Percentiles rank a stretch among this genome's conserved stretches.
Evolutionary conservation across 2,888 invertebrate genomes (phyloP).

Genomic region (Drosophila stalkeri): DNA sequence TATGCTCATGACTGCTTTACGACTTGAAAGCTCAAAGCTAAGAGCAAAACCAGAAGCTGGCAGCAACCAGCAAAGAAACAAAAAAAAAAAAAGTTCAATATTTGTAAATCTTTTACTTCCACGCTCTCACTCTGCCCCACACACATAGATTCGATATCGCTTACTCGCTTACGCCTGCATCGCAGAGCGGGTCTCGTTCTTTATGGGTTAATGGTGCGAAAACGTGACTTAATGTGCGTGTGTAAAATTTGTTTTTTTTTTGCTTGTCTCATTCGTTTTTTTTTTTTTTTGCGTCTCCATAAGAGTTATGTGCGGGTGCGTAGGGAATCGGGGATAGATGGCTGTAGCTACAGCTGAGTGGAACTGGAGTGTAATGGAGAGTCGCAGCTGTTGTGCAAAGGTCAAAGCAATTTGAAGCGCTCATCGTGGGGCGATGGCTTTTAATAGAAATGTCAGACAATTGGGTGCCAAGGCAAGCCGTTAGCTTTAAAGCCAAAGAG

Average conservation of each 20-base stretch:
- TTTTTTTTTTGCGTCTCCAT: constrained; percentile 31
- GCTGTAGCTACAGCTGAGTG: constrained; percentile 3
- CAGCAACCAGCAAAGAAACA: constrained; percentile 58
- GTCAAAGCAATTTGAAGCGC: constrained; percentile 80
- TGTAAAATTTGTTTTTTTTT: constrained; percentile 65
- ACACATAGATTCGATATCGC: constrained; percentile 17
- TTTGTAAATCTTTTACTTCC: constrained; percentile 75
- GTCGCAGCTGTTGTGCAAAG: constrained; percentile 78
- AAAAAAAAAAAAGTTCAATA: constrained; percentile 79
- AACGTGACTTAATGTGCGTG: constrained; percentile 84
- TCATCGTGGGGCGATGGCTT: constrained; percentile 60
- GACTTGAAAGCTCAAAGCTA: constrained; percentile 71
- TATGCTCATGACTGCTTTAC: constrained; percentile 77
- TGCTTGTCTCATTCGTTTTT: constrained; percentile 31
- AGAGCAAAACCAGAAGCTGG: constrained; percentile 57
- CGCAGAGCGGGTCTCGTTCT: constrained; percentile 57
- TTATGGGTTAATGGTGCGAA: constrained; percentile 84
- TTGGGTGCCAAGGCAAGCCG: constrained; percentile 44
- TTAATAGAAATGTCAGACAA: constrained; percentile 81
- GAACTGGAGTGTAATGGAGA: constrained; percentile 52
- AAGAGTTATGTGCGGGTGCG: constrained; percentile 68
- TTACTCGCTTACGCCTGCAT: constrained; percentile 16
- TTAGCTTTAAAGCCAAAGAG: constrained; percentile 44
- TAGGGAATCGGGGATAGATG: constrained; percentile 19
- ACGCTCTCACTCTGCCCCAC: constrained; percentile 9